Conservation (phyloP, 2,888 invertebrate genomes). For the Zhuqinia jingwanae region DNA sequence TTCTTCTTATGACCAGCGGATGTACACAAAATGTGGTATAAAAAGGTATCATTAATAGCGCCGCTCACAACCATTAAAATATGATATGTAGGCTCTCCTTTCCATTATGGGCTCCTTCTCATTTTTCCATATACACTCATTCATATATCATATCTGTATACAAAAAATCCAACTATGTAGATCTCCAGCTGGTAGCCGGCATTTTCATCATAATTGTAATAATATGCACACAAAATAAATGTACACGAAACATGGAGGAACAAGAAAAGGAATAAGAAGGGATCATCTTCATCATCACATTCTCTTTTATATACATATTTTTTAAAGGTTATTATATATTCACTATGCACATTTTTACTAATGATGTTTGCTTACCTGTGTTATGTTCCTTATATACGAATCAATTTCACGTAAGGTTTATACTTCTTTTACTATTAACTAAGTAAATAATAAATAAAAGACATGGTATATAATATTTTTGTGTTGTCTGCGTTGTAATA, state of each 20-base stretch:
- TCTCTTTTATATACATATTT: background rate
- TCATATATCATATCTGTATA: background rate
- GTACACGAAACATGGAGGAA: too few species aligned
- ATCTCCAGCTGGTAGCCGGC: conserved; percentile 61
- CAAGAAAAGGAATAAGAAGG: background rate
- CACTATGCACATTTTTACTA: conserved; percentile 56
- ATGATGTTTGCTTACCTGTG: conserved; percentile 48
- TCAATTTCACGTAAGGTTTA: background rate
- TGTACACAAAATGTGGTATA: background rate
- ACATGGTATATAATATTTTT: too few species aligned
- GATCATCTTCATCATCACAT: background rate
- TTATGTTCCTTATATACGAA: background rate
- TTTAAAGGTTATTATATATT: background rate
- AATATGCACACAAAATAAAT: conserved; percentile 21
- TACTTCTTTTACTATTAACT: background rate
- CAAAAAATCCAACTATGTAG: conserved; percentile 5
- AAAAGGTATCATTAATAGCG: conserved; percentile 1
- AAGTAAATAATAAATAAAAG: conserved; percentile 15
- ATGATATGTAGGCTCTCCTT: conserved; percentile 28
- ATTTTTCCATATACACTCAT: background rate
- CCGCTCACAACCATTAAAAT: conserved; percentile 19
- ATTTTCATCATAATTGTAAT: conserved; percentile 43
- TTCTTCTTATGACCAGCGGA: too few species aligned
- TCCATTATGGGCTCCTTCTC: too few species aligned
- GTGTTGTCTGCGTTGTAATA: background rate